phyloP scores from a whole-genome alignment of 2,113 vertebrate species.

The Apodemus speciosus region DNA sequence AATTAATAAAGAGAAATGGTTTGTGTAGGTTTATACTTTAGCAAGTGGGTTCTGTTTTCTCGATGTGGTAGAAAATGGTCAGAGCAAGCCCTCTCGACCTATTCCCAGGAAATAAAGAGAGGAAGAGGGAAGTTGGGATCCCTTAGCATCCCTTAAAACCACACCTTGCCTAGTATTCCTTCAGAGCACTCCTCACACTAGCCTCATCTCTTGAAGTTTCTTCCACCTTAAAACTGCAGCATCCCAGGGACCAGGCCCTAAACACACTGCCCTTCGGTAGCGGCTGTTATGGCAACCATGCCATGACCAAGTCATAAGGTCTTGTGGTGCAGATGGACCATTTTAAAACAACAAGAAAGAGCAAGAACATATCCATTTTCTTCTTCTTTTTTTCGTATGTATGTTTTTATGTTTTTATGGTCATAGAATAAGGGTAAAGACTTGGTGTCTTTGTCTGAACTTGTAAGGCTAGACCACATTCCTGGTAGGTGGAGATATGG shows the following conservation, averaged over 20 bases:
- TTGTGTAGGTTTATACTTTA: neutral
- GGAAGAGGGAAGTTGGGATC: too few relatives aligned
- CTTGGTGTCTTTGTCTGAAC: neutral
- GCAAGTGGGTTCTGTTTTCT: neutral
- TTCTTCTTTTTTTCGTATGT: neutral
- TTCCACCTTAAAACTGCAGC: neutral
- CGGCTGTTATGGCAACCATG: neutral
- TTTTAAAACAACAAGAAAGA: neutral
- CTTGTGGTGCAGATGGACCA: too few relatives aligned
- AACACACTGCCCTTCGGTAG: neutral
- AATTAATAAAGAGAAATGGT: neutral
- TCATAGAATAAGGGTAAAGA: neutral
- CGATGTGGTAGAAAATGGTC: neutral
- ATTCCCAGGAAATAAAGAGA: neutral
- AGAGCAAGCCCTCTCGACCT: neutral
- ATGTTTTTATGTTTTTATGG: neutral
- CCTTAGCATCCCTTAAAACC: neutral
- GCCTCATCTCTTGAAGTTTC: neutral
- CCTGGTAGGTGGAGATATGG: neutral
- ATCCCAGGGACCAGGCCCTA: neutral
- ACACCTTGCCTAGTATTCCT: too few relatives aligned
- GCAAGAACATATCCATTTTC: neutral
- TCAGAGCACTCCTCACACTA: neutral
- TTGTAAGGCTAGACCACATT: neutral
- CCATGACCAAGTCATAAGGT: rapidly evolving